Evolutionary conservation across 2,888 invertebrate genomes (phyloP).

Genomic region (Rotaria socialis): DNA sequence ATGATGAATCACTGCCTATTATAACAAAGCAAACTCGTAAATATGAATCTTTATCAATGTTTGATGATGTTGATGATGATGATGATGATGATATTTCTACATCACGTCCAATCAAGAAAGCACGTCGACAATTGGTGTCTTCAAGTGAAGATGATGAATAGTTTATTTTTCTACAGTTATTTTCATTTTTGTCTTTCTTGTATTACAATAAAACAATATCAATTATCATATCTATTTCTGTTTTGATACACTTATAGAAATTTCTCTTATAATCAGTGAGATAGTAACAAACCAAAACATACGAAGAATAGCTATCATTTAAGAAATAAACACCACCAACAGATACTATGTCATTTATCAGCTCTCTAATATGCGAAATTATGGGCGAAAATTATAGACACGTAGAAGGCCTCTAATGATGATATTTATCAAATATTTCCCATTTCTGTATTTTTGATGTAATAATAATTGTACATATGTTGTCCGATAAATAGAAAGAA

Average conservation of each 20-base stretch:
- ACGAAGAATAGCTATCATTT: too few species aligned
- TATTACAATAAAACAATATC: not conserved
- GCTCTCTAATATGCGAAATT: not conserved
- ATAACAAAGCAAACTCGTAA: not conserved
- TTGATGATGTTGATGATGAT: not conserved
- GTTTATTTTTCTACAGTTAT: not conserved
- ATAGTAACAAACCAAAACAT: not conserved
- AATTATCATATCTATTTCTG: not conserved
- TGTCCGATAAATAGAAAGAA: slow-evolving; percentile 9
- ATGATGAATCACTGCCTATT: slow-evolving; percentile 6
- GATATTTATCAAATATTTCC: not conserved
- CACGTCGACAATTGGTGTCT: not conserved
- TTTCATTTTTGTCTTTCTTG: not conserved
- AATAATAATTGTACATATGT: not conserved
- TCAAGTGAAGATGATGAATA: slow-evolving; percentile 3
- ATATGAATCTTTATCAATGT: not conserved
- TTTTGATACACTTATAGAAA: not conserved
- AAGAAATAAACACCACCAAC: not conserved
- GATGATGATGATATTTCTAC: slow-evolving; percentile 3
- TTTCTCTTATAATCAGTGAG: not conserved
- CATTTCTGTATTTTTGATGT: not conserved
- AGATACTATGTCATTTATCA: not conserved
- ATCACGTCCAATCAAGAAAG: not conserved
- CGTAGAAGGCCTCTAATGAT: not conserved
- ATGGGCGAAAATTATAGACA: not conserved